These are phyloP conservation scores for Odontamblyopus rebecca DNA, from an alignment of 2,797 vertebrate species.

Conservation along the genomic window DNA sequence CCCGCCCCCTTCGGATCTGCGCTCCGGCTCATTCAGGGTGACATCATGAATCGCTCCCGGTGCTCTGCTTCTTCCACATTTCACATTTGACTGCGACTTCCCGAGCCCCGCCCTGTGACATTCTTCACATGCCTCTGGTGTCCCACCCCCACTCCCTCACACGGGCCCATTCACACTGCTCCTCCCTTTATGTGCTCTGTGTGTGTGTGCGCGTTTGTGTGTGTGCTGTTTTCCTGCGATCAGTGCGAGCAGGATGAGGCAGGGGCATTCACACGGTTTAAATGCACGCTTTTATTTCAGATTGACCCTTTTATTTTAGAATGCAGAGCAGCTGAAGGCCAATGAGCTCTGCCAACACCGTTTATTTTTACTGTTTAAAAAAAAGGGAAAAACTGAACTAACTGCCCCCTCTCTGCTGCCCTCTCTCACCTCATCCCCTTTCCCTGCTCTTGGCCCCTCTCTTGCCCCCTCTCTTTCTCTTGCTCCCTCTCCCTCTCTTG, in stretches of 20 bases:
- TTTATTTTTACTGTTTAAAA: background rate
- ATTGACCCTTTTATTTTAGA: background rate
- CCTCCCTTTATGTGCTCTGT: too few relatives aligned
- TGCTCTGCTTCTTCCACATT: slow-evolving; percentile 14
- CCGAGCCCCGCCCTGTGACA: slow-evolving; percentile 68
- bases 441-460: background rate
- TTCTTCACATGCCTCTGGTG: slow-evolving; percentile 73
- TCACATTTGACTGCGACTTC: slow-evolving; percentile 31
- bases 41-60: slow-evolving; percentile 36
- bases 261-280: slow-evolving; percentile 14
- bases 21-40: slow-evolving; percentile 51
- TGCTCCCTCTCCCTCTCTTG: slow-evolving; percentile 5
- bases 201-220: too few relatives aligned
- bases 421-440: background rate
- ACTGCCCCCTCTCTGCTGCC: background rate
- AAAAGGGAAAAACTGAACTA: background rate
- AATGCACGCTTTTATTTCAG: slow-evolving; percentile 20
- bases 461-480: slow-evolving; percentile 16
- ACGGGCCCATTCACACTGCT: too few relatives aligned
- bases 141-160: slow-evolving; percentile 16
- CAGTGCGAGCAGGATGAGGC: too few relatives aligned
- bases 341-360: too few relatives aligned
- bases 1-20: slow-evolving; percentile 23
- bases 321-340: too few relatives aligned
- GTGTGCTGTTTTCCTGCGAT: too few relatives aligned